phyloP scores from a whole-genome alignment of 2,888 invertebrate species.

The Diadromus collaris region DNA sequence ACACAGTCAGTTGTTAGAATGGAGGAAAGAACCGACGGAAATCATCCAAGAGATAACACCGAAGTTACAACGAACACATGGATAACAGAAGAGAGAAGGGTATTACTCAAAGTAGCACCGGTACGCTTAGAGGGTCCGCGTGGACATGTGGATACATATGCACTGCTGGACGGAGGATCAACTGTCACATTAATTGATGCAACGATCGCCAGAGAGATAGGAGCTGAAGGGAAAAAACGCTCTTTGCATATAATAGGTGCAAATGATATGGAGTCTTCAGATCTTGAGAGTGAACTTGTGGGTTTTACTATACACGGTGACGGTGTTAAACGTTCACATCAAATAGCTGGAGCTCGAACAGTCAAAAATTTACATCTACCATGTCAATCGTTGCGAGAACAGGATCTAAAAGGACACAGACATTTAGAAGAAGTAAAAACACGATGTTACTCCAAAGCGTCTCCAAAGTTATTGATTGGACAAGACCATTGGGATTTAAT shows the following conservation, averaged over 20 bases:
- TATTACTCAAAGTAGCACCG: slow-evolving; percentile 24
- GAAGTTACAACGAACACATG: neutral
- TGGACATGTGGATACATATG: neutral
- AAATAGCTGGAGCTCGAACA: neutral
- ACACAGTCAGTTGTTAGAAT: neutral
- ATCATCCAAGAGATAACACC: neutral
- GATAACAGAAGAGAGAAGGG: neutral
- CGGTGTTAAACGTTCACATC: neutral
- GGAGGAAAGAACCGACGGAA: neutral
- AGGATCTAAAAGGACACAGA: neutral
- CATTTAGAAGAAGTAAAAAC: neutral
- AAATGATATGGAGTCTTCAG: neutral
- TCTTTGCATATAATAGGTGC: neutral
- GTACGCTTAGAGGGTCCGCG: slow-evolving; percentile 5
- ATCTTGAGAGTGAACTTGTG: neutral
- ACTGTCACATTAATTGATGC: slow-evolving; percentile 22
- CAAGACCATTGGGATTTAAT: slow-evolving; percentile 50
- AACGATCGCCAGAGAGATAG: neutral
- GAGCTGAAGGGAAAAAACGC: neutral
- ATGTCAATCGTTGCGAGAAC: neutral
- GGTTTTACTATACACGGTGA: neutral
- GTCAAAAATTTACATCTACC: neutral
- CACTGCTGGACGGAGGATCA: slow-evolving; percentile 40
- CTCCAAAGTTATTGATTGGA: slow-evolving; percentile 36
- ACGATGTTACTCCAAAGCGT: neutral